Conservation (phyloP, 2,888 invertebrate genomes). For the Leptinotarsa haldemani region DNA sequence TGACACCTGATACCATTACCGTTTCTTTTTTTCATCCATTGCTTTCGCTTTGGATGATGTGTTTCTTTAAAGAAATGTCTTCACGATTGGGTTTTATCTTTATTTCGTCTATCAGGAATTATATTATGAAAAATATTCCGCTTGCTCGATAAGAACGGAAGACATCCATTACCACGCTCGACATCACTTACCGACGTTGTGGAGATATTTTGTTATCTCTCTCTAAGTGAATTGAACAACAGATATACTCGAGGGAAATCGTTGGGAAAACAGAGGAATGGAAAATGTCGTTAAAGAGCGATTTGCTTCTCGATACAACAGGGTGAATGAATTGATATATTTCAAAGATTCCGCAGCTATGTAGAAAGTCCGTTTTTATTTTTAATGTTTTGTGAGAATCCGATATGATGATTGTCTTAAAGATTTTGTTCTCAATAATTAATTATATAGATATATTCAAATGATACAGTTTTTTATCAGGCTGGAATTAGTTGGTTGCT, state of each 20-base stretch:
- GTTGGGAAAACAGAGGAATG: not conserved
- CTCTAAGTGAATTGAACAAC: conserved; percentile 2
- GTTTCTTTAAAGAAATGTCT: too few relatives aligned
- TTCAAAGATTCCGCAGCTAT: not conserved
- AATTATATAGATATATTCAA: too few relatives aligned
- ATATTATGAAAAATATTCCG: not conserved
- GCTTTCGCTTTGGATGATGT: too few relatives aligned
- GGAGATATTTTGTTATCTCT: conserved; percentile 8
- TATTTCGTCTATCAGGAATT: conserved; percentile 3
- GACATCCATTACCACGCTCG: conserved; percentile 7
- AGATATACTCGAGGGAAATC: not conserved
- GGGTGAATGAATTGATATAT: not conserved
- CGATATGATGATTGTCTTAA: too few relatives aligned
- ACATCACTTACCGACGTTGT: conserved; percentile 8
- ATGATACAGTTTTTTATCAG: too few relatives aligned
- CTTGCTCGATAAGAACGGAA: conserved; percentile 3
- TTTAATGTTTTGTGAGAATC: too few relatives aligned
- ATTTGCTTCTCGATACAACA: not conserved
- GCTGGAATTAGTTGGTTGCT: too few relatives aligned
- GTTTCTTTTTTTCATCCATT: too few relatives aligned
- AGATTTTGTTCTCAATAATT: too few relatives aligned
- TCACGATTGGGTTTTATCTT: not conserved
- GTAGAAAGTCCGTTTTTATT: too few relatives aligned
- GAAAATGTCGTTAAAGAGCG: not conserved
- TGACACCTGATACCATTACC: too few relatives aligned